phyloP scores from a whole-genome alignment of 2,888 invertebrate species.

The Andricus quercusramuli region DNA sequence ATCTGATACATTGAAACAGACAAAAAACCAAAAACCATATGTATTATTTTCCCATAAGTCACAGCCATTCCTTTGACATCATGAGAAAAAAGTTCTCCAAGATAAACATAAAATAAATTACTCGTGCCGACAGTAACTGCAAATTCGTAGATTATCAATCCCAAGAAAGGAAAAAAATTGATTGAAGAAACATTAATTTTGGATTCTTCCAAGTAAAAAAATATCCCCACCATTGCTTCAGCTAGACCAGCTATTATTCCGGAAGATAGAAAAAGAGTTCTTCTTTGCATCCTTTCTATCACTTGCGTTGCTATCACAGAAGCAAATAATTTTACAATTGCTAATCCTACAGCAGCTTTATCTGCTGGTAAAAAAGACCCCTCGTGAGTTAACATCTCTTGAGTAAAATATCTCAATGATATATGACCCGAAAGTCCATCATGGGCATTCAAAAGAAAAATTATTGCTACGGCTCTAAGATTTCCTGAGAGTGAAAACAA shows the following conservation, averaged over 20 bases:
- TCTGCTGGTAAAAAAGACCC: conserved; percentile 79
- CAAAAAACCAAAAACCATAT: conserved; percentile 82
- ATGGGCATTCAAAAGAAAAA: not conserved
- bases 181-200: conserved; percentile 79
- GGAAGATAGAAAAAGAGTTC: conserved; percentile 82
- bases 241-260: conserved; percentile 81
- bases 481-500: not conserved
- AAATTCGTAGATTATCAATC: conserved; percentile 83
- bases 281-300: conserved; percentile 83
- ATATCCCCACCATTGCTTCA: conserved; percentile 80
- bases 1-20: conserved; percentile 82
- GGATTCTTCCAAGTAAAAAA: conserved; percentile 80
- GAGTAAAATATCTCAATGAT: conserved; percentile 82
- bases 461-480: not conserved
- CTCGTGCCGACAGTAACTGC: conserved; percentile 83
- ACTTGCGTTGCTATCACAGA: conserved; percentile 81
- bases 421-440: conserved; percentile 81
- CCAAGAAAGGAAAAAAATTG: conserved; percentile 82
- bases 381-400: conserved; percentile 82
- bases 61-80: conserved; percentile 84
- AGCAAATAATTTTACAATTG: conserved; percentile 80
- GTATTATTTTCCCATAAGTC: conserved; percentile 83
- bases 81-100: conserved; percentile 84
- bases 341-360: conserved; percentile 81
- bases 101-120: conserved; percentile 83